These are phyloP conservation scores for Paradisaea rubra DNA, from an alignment of 2,113 vertebrate genomes.

Conservation along the genomic window DNA sequence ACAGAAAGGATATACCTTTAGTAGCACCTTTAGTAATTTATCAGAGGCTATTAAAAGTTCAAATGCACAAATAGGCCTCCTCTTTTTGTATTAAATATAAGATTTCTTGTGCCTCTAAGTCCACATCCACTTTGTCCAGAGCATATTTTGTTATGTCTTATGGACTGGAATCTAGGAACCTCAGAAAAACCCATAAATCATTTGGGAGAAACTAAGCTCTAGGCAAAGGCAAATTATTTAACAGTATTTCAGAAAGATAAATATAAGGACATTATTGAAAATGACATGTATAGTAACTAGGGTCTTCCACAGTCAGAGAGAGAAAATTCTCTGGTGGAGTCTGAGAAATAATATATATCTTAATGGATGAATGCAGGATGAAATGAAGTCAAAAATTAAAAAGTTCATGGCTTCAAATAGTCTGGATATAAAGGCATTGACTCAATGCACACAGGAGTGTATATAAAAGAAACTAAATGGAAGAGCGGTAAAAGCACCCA, in stretches of 20 bases:
- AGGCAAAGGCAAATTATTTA: constrained; percentile 2
- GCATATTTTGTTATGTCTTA: not conserved
- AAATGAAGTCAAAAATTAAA: not conserved
- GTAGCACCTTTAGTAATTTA: not conserved
- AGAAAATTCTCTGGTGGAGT: not conserved
- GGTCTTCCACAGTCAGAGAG: not conserved
- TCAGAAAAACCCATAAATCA: not conserved
- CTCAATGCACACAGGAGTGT: not conserved
- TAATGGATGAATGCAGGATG: not conserved
- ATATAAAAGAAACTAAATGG: not conserved
- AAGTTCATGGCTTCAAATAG: not conserved
- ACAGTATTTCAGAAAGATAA: not conserved
- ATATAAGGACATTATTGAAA: not conserved
- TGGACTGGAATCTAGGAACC: not conserved
- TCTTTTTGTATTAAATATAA: not conserved
- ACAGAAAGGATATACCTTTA: not conserved
- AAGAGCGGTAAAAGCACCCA: not conserved
- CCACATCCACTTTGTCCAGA: not conserved
- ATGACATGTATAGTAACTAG: not conserved
- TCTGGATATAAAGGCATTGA: not conserved
- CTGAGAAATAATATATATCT: not conserved
- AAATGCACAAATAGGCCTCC: not conserved
- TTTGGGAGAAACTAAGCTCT: not conserved
- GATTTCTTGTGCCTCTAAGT: not conserved
- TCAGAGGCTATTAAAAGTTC: not conserved